These are phyloP conservation scores for Myiothlypis coronata DNA, from an alignment of 2,797 vertebrate genomes.

Conservation along the genomic window DNA sequence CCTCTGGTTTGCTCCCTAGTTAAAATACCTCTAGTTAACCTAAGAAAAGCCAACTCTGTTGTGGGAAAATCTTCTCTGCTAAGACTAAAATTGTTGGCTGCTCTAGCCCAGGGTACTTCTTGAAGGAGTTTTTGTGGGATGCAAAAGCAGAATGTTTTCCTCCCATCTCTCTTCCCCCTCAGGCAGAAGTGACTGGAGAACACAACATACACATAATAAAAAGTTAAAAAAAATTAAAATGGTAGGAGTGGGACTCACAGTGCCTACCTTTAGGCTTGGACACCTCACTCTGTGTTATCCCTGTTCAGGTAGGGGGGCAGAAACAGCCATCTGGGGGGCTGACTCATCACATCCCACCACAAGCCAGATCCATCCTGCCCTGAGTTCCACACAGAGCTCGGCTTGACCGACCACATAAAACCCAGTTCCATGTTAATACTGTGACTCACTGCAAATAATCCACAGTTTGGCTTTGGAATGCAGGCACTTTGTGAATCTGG, in stretches of 20 bases:
- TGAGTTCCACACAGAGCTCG: rapidly evolving
- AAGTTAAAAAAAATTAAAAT: background rate
- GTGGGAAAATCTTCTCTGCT: background rate
- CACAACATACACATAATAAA: background rate
- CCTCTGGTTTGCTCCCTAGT: background rate
- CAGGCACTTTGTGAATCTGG: background rate
- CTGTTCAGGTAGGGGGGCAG: background rate
- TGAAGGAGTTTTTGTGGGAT: background rate
- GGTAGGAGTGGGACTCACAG: background rate
- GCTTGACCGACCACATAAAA: background rate
- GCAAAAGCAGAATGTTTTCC: background rate
- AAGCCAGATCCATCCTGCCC: background rate
- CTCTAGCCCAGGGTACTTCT: background rate
- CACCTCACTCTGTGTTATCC: rapidly evolving
- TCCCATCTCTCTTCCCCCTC: background rate
- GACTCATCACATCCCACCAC: background rate
- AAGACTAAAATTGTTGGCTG: background rate
- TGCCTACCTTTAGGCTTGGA: background rate
- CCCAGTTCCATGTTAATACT: background rate
- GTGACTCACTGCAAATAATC: background rate
- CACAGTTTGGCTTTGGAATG: background rate
- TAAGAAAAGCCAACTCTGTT: background rate
- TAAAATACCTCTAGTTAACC: background rate
- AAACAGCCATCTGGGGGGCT: background rate
- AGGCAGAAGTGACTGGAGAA: background rate